Percentiles rank a stretch among this genome's conserved stretches.
These are phyloP conservation scores for Odontocolon sp. DNA, from an alignment of 2,888 invertebrate genomes.

Conservation along the genomic window DNA sequence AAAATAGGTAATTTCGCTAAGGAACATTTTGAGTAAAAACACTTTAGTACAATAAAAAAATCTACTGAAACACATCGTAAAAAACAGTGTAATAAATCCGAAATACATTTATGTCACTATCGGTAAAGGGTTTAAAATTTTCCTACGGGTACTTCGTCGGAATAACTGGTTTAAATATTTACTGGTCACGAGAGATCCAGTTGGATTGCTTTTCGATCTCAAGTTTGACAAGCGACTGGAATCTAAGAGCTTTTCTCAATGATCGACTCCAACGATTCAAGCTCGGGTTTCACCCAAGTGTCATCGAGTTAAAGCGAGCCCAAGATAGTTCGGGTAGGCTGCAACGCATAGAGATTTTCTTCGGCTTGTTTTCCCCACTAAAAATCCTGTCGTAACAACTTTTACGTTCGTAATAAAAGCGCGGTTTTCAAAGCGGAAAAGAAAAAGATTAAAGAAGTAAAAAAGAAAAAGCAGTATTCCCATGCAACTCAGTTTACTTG, in stretches of 20 bases:
- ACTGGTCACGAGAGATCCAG: background rate
- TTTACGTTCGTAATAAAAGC: conserved; percentile 7
- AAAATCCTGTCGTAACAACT: conserved; percentile 15
- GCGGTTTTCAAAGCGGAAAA: background rate
- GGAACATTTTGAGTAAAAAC: no score
- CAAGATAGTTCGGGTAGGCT: background rate
- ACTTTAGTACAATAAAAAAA: no score
- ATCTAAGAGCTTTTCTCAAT: background rate
- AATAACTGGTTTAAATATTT: background rate
- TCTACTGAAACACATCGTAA: no score
- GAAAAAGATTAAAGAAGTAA: background rate
- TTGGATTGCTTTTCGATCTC: background rate
- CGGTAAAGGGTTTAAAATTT: no score
- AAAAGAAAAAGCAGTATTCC: background rate
- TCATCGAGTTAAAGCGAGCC: background rate
- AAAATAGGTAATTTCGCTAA: no score
- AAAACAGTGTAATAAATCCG: no score
- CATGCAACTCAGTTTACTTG: background rate
- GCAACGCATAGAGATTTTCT: background rate
- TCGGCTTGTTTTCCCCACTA: background rate
- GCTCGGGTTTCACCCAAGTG: background rate
- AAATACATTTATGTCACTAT: no score
- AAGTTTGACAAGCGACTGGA: background rate
- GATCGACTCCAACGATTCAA: background rate
- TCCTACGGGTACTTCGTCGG: no score